Evolutionary conservation across 2,797 vertebrate genomes (phyloP).

Genomic region (Cuniculus paca): DNA sequence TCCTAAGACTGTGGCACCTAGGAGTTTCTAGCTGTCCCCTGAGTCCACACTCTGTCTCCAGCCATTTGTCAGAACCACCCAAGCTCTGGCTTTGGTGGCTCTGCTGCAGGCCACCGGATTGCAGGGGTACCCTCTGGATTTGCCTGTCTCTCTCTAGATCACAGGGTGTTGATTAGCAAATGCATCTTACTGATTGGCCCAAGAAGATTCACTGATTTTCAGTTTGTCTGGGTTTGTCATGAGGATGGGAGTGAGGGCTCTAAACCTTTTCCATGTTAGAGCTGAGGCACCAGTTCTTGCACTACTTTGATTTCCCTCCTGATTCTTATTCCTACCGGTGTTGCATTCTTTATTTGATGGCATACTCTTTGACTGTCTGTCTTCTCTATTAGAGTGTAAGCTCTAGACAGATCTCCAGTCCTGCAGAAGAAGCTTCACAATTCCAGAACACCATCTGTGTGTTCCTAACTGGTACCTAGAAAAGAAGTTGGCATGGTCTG

Average conservation of each 20-base stretch:
- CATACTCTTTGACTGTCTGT: neutral
- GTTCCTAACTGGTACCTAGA: neutral
- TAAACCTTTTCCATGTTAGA: neutral
- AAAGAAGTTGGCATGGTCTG: neutral
- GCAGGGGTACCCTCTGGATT: neutral
- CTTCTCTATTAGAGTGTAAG: too few relatives aligned
- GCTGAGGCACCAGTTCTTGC: neutral
- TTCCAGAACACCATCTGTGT: rapidly evolving
- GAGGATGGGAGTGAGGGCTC: too few relatives aligned
- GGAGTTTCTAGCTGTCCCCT: neutral
- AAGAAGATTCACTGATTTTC: neutral
- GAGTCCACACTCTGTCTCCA: neutral
- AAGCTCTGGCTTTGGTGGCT: neutral
- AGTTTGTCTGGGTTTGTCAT: neutral
- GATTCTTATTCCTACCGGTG: neutral
- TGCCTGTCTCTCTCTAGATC: neutral
- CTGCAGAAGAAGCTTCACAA: neutral
- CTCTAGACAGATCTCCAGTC: neutral
- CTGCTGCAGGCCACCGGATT: neutral
- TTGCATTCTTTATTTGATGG: neutral
- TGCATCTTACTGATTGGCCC: neutral
- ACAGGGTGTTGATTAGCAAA: neutral
- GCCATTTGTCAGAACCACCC: neutral
- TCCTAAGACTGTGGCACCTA: too few relatives aligned
- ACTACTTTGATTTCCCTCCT: neutral